Base-by-base conservation (phyloP, 2,888 invertebrate genomes). In the Scaptodrosophila latifasciaeformis region DNA sequence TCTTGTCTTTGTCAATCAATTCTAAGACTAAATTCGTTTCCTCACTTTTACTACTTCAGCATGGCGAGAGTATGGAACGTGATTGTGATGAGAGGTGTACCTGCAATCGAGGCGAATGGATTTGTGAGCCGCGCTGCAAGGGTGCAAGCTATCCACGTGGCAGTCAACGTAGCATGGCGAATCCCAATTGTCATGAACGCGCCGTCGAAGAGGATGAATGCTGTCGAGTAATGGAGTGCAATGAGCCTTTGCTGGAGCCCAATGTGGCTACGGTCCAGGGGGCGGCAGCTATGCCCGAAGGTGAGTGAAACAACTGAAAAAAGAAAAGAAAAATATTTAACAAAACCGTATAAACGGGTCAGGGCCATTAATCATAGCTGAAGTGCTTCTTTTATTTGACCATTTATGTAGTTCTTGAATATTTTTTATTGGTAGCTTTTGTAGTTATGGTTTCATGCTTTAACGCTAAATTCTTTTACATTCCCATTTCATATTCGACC, bases 21-120 rank as follows among this genome's bases (percentile, higher is more conserved):
- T n/a, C n/a, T n/a, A n/a, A n/a, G n/a, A n/a, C n/a, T n/a, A n/a
- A n/a, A n/a, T n/a, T n/a, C n/a, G n/a, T n/a, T n/a, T n/a, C n/a
- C n/a, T n/a, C n/a, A n/a, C n/a, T n/a, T n/a, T n/a, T n/a, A n/a
- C n/a, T n/a, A n/a, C n/a, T 82, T 2, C 64, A 90, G 90, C 84
- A 91, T 46, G 95, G 94, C 1, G 92, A 93, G 67, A 90, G 88
- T 64, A 87, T 94, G 65, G 89, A 91, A 55, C 89, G 91, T 31
- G 93, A 90, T 37, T 96, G 95, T 78, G 93, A 94, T 51, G 92
- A 93, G 62, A 88, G 90, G 1, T 95, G 95, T 80, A 90, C 91
- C 18, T 95, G 95, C 78, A 87, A 87, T 18, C 89, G 89, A 10
- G 93, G 93, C 1, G 87, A 87, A 62, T 91, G 93, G 85, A 90